Percentiles rank a stretch among this genome's conserved stretches.
These are phyloP conservation scores for Orientallactaga sibirica DNA, from an alignment of 2,797 vertebrate species.

Conservation along the genomic window DNA sequence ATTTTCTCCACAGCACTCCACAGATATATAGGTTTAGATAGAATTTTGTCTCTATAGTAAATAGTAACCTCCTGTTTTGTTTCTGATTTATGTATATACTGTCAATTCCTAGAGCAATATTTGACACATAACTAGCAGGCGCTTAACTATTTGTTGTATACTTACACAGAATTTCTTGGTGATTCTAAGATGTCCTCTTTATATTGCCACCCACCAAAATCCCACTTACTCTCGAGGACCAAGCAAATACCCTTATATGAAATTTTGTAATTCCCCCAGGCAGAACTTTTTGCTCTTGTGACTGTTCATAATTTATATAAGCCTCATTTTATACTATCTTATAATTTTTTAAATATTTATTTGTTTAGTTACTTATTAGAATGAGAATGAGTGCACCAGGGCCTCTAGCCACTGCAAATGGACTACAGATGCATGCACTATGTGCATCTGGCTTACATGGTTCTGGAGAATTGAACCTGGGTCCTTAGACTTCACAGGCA, in stretches of 20 bases:
- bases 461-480: no score
- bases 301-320: not conserved
- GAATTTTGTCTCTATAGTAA: not conserved
- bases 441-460: no score
- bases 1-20: not conserved
- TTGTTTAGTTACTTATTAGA: no score
- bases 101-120: not conserved
- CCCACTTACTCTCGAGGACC: not conserved
- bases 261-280: not conserved
- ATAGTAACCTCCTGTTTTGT: not conserved
- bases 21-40: not conserved
- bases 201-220: not conserved
- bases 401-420: no score
- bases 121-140: not conserved
- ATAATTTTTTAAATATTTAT: not conserved
- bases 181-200: not conserved
- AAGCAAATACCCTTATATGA: not conserved
- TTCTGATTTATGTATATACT: not conserved
- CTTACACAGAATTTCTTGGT: conserved; percentile 16
- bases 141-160: not conserved
- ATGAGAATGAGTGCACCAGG: no score
- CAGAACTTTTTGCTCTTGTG: not conserved
- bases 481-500: no score
- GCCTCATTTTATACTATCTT: not conserved
- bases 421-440: no score